These are phyloP conservation scores for Patiria pectinifera DNA, from an alignment of 53 echinoderm and acorn worm genomes.

Conservation along the genomic window DNA sequence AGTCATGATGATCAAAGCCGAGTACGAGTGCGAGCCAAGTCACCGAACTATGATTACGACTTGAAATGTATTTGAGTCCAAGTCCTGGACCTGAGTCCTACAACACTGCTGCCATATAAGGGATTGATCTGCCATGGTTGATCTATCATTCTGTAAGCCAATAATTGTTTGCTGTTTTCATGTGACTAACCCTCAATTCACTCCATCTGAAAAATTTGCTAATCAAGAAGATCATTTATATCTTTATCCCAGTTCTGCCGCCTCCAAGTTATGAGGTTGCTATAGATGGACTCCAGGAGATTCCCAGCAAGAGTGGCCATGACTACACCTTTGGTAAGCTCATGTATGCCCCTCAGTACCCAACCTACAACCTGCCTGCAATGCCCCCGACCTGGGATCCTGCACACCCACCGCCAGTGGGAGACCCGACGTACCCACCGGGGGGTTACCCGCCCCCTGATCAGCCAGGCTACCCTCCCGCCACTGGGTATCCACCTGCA, in stretches of 20 bases:
- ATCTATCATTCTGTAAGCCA: no score
- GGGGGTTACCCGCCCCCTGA: conserved; percentile 10
- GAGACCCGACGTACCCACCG: background rate
- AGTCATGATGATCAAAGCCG: no score
- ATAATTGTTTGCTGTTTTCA: background rate
- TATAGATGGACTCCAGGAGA: conserved; percentile 61
- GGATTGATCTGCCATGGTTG: no score
- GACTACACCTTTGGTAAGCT: conserved; percentile 73
- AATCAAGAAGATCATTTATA: background rate
- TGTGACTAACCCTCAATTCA: background rate
- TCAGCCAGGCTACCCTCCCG: background rate
- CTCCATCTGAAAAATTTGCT: background rate
- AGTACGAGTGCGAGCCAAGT: no score
- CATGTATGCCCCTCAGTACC: conserved; percentile 74
- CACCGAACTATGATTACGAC: no score
- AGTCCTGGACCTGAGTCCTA: no score
- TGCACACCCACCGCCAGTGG: conserved; percentile 12
- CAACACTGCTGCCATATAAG: no score
- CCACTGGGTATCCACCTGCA: conserved; percentile 25
- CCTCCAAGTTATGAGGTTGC: conserved; percentile 73
- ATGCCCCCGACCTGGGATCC: conserved; percentile 26
- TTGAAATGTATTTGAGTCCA: no score
- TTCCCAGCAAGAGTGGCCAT: conserved; percentile 66
- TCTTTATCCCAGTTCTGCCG: conserved; percentile 38
- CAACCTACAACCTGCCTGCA: conserved; percentile 63